These are phyloP conservation scores for Nothocercus julius DNA, from an alignment of 2,113 vertebrate genomes.

Conservation along the genomic window DNA sequence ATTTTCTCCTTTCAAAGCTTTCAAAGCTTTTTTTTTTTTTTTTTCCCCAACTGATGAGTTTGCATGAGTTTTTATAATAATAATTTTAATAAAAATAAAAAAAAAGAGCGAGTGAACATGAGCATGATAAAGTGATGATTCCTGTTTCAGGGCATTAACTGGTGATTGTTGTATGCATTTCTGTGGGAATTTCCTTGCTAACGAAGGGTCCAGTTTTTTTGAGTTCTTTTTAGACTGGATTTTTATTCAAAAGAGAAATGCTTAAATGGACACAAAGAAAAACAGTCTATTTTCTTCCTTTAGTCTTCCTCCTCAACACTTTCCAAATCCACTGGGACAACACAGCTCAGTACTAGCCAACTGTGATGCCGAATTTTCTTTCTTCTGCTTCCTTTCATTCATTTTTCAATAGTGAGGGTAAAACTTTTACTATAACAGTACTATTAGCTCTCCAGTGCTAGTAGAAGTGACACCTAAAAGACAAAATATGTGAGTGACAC, in stretches of 20 bases:
- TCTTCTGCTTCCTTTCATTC: neutral
- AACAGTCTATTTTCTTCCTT: neutral
- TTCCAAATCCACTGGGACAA: neutral
- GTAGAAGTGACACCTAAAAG: neutral
- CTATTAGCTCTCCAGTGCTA: neutral
- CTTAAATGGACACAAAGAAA: neutral
- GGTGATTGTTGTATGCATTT: no score
- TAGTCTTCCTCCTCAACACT: neutral
- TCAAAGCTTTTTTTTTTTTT: neutral
- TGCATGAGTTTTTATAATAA: neutral
- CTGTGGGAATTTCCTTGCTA: no score
- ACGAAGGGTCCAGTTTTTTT: no score
- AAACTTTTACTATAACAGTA: neutral
- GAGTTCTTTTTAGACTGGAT: no score
- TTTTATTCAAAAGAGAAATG: neutral
- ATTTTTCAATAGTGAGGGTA: neutral
- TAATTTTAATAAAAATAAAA: no score
- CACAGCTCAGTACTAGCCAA: neutral
- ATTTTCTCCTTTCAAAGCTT: no score
- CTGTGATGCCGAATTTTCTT: neutral
- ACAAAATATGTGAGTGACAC: neutral
- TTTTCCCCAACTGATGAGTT: neutral
- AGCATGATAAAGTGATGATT: neutral
- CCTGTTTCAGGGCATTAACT: neutral
- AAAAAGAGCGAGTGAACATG: no score